phyloP scores from a whole-genome alignment of 2,888 invertebrate species.

The Drosophila algonquin region DNA sequence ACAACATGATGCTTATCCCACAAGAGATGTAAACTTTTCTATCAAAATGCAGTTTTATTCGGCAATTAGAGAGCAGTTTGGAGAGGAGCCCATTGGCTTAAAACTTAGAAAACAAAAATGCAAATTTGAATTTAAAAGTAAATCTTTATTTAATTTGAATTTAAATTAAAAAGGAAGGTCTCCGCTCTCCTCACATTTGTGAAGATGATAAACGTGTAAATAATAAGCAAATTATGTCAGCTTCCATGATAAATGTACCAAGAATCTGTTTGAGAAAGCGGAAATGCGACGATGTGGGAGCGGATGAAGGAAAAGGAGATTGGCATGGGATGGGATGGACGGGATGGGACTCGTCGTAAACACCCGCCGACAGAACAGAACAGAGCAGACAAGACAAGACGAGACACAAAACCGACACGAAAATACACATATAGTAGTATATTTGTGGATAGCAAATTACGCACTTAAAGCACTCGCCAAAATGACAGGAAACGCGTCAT shows the following conservation, averaged over 20 bases:
- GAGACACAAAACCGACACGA: conserved; percentile 23
- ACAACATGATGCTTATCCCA: not conserved
- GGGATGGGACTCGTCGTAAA: conserved; percentile 55
- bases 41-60: not conserved
- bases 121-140: not conserved
- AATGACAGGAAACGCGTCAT: conserved; percentile 81
- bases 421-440: conserved; percentile 17
- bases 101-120: too few species aligned
- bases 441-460: conserved; percentile 79
- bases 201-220: conserved; percentile 4
- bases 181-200: not conserved
- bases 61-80: not conserved
- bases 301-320: conserved; percentile 37
- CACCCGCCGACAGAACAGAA: conserved; percentile 46
- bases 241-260: not conserved
- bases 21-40: not conserved
- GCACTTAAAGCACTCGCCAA: conserved; percentile 80
- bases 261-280: conserved; percentile 52
- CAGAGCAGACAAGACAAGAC: conserved; percentile 26
- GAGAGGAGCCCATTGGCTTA: not conserved
- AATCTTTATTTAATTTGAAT: not conserved
- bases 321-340: conserved; percentile 21
- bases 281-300: conserved; percentile 61
- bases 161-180: not conserved
- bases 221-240: not conserved